Conservation (phyloP, 2,113 vertebrate genomes). For the Xenopus tropicalis region UCB_Xtro_10.0 CM004445.2:18825501-18826000, state of each 20-base stretch:
- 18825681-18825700: slow-evolving; percentile 22
- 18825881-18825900: not conserved
- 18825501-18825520: no score
- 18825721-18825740: slow-evolving; percentile 12
- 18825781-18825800: not conserved
- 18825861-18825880: not conserved
- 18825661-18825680: slow-evolving; percentile 16
- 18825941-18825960: no score
- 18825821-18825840: slow-evolving; percentile 5
- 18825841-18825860: slow-evolving; percentile 5
- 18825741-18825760: slow-evolving; percentile 8
- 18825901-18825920: no score
- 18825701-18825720: slow-evolving; percentile 35
- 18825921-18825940: no score
- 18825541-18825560: not conserved
- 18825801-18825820: not conserved
- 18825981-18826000: no score
- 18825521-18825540: no score
- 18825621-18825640: slow-evolving; percentile 10
- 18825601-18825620: slow-evolving; percentile 5
- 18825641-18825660: not conserved
- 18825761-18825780: slow-evolving; percentile 22
- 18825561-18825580: slow-evolving; percentile 22
- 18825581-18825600: slow-evolving; percentile 30
- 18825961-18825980: no score